These are phyloP conservation scores for Acleris holmiana DNA, from an alignment of 2,888 invertebrate species.

Conservation along the genomic window DNA sequence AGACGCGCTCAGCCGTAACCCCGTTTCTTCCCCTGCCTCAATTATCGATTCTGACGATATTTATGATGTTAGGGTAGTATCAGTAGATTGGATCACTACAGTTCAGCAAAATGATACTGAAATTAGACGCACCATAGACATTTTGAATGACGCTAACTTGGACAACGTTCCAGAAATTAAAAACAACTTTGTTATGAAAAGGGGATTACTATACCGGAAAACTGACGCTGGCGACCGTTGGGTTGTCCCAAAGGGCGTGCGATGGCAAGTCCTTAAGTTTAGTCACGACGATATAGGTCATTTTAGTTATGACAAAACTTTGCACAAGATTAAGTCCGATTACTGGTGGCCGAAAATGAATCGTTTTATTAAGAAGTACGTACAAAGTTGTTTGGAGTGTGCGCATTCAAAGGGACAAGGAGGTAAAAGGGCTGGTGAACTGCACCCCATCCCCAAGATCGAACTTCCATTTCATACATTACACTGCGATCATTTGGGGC, in stretches of 20 bases:
- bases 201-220: not conserved
- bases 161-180: constrained; percentile 7
- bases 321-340: not conserved
- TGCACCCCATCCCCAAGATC: constrained; percentile 58
- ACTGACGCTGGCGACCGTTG: not conserved
- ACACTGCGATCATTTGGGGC: constrained; percentile 60
- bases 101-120: constrained; percentile 1
- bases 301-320: constrained; percentile 6
- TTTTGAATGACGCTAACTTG: not conserved
- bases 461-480: constrained; percentile 54
- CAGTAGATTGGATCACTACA: constrained; percentile 9
- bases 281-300: constrained; percentile 14
- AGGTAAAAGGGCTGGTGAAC: constrained; percentile 40
- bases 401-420: not conserved
- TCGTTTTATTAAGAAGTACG: constrained; percentile 12
- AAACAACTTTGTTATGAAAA: constrained; percentile 4
- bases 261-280: constrained; percentile 4
- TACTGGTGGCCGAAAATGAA: constrained; percentile 12
- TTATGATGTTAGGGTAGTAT: no score
- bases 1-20: constrained; percentile 53
- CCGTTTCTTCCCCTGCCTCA: constrained; percentile 17
- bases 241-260: constrained; percentile 11
- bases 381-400: constrained; percentile 6
- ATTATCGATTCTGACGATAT: not conserved
- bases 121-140: not conserved